Percentiles rank a stretch among this genome's conserved stretches.
Conservation (phyloP, 2,888 invertebrate genomes). For the Cephalotes varians region DNA sequence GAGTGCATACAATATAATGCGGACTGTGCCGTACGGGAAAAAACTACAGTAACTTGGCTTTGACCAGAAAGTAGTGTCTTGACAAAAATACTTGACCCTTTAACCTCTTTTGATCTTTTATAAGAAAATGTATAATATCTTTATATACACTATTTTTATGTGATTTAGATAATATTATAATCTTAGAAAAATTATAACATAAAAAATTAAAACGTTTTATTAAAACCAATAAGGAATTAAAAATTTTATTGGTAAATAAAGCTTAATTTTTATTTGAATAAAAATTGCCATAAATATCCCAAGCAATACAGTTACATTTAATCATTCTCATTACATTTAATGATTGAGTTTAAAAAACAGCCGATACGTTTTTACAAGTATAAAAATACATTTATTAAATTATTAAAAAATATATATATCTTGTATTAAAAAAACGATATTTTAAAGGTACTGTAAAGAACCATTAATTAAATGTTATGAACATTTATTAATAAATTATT, state of each 20-base stretch:
- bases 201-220: not conserved
- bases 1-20: not conserved
- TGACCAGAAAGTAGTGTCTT: not conserved
- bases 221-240: not conserved
- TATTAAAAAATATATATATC: too few relatives aligned
- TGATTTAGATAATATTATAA: not conserved
- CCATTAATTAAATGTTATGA: too few relatives aligned
- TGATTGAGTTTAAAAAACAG: too few relatives aligned
- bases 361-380: too few relatives aligned
- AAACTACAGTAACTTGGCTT: not conserved
- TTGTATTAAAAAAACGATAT: too few relatives aligned
- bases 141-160: not conserved
- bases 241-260: not conserved
- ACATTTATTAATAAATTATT: too few relatives aligned
- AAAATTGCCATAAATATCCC: not conserved
- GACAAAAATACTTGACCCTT: not conserved
- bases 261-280: not conserved
- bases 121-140: not conserved
- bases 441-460: too few relatives aligned
- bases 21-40: not conserved
- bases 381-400: too few relatives aligned
- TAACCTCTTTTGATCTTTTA: not conserved
- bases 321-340: too few relatives aligned
- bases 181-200: not conserved
- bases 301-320: too few relatives aligned